Conservation (phyloP, 2,888 invertebrate species). For the Polietes domitor region DNA sequence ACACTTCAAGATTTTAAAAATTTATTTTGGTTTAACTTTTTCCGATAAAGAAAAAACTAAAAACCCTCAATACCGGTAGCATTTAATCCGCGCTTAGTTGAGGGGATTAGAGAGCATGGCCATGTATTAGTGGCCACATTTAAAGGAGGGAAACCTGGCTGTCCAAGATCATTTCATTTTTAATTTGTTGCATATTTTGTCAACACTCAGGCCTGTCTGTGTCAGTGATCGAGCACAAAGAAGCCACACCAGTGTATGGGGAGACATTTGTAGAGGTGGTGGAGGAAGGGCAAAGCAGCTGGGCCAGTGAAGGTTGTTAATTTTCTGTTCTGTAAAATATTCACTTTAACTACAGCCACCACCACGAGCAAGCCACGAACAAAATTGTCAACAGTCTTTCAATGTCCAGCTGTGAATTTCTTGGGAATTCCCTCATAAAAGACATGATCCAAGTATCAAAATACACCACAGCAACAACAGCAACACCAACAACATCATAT, state of each 20-base stretch:
- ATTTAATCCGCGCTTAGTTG: too few species aligned
- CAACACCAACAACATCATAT: slow-evolving; percentile 44
- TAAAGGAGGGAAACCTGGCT: slow-evolving; percentile 23
- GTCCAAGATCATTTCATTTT: slow-evolving; percentile 67
- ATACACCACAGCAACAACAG: slow-evolving; percentile 52
- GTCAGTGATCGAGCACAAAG: slow-evolving; percentile 9
- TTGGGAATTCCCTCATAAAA: slow-evolving; percentile 78
- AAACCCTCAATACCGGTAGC: too few species aligned
- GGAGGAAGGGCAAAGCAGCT: background rate
- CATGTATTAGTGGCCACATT: too few species aligned
- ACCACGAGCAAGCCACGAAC: background rate
- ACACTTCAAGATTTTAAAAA: too few species aligned
- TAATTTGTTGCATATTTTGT: slow-evolving; percentile 73
- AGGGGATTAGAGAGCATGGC: too few species aligned
- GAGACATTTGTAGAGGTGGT: background rate
- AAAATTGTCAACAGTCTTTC: slow-evolving; percentile 71
- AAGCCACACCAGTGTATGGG: background rate
- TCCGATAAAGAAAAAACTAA: too few species aligned
- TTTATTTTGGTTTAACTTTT: too few species aligned
- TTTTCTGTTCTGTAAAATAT: slow-evolving; percentile 46
- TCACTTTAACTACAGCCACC: background rate
- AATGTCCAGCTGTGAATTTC: slow-evolving; percentile 79
- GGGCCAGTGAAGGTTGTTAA: background rate
- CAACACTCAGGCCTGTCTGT: slow-evolving; percentile 64
- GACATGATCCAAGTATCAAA: slow-evolving; percentile 67